Base-by-base conservation (phyloP, 2,888 invertebrate genomes). In the Sicus ferrugineus region DNA sequence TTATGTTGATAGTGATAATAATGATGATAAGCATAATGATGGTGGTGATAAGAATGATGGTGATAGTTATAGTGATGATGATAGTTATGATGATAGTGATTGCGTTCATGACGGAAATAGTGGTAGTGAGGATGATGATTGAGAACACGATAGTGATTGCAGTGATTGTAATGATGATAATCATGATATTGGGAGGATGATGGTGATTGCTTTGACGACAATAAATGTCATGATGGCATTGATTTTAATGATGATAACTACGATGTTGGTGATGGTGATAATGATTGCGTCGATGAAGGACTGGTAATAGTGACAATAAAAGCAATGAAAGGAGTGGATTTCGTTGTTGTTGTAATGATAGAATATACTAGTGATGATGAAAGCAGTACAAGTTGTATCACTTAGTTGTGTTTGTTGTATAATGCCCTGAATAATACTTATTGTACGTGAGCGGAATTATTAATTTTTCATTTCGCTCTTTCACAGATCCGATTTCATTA, bases 241-340 rank as follows among this genome's bases (percentile, higher is more conserved):
- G 50, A 23, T 14, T 1, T 1, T 9, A 14, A n/a, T 21, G 50
- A 3, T 16, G 21, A 50, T 50, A n/a, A n/a, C 21, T 31, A 68
- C 65, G 48, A 61, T 67, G 67, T 61, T 56, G 50, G 52, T 56
- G 42, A 69, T 67, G 72, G n/a, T 42, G 14, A 42, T 16, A n/a
- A 62, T 70, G 50, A 54, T 56, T 54, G 23, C 54, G 68, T 58
- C 70, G n/a, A 42, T 42, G 16, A 34, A 9, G 42, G 4, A 4
- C n/a, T n/a, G n/a, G n/a, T 42, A 42, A 42, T n/a, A 42, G 42
- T 34, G 42, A 42, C 14, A 42, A 42, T n/a, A 16, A n/a, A 0
- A 16, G 14, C n/a, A 9, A 9, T 3, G 16, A 42, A 42, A 42
- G 42, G 5, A 9, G 11, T 9, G 1, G 1, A 34, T 34, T 34